Evolutionary conservation across 2,797 vertebrate species (phyloP).

Genomic region (Pyrocephalus nanus): DNA sequence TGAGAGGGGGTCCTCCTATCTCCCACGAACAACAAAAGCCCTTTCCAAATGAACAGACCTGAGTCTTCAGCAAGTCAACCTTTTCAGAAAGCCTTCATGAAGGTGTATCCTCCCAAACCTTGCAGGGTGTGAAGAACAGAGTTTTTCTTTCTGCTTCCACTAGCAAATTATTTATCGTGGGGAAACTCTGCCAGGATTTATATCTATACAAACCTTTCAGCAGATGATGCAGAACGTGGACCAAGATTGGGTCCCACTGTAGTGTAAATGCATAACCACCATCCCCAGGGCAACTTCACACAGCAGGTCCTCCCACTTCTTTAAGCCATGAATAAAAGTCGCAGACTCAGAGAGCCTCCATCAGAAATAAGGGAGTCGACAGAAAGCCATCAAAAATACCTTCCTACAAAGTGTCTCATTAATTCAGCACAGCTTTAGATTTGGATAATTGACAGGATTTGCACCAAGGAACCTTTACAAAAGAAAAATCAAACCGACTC

Average conservation of each 20-base stretch:
- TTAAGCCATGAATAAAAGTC: not conserved
- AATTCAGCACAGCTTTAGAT: constrained; percentile 21
- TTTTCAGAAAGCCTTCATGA: not conserved
- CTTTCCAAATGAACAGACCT: not conserved
- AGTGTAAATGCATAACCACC: not conserved
- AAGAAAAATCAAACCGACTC: constrained; percentile 24
- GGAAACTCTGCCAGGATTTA: not conserved
- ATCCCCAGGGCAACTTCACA: not conserved
- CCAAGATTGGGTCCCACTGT: not conserved
- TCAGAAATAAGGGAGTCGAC: not conserved
- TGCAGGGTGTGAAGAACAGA: not conserved
- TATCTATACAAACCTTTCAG: not conserved
- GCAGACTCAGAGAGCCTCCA: not conserved
- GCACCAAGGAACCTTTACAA: constrained; percentile 33
- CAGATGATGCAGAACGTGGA: not conserved
- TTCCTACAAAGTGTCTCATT: not conserved
- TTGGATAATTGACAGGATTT: constrained; percentile 31
- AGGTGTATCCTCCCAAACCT: no score
- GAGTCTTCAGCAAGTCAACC: not conserved
- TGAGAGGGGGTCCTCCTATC: not conserved
- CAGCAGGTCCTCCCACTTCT: not conserved
- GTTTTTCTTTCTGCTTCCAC: not conserved
- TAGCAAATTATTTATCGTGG: not conserved
- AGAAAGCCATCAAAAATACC: constrained; percentile 1
- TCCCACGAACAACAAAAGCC: not conserved